Conservation (phyloP, 2,888 invertebrate genomes). For the Drosophila sordidula region DNA sequence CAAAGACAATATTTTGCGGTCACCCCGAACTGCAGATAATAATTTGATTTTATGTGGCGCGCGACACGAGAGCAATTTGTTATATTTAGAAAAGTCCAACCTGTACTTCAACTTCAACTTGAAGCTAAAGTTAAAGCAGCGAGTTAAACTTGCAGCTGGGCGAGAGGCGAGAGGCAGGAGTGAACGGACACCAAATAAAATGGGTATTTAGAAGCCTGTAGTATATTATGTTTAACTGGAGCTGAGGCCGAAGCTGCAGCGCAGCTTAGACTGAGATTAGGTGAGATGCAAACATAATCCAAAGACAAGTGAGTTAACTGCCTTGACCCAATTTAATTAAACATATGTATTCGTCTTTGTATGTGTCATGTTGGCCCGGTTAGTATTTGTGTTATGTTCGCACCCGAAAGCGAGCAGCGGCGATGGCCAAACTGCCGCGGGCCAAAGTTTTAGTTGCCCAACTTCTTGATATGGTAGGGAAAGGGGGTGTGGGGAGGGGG, state of each 20-base stretch:
- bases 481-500: background rate
- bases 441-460: slow-evolving; percentile 32
- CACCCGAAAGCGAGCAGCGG: slow-evolving; percentile 37
- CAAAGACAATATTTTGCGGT: slow-evolving; percentile 67
- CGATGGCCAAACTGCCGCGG: slow-evolving; percentile 43
- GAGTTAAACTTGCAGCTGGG: no score
- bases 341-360: slow-evolving; percentile 39
- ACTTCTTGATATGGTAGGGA: slow-evolving; percentile 13
- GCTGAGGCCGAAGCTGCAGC: slow-evolving; percentile 8
- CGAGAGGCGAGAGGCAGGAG: background rate
- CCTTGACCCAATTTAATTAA: slow-evolving; percentile 78
- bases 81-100: slow-evolving; percentile 44
- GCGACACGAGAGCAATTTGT: slow-evolving; percentile 65
- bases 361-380: slow-evolving; percentile 34
- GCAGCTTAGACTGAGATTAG: slow-evolving; percentile 58
- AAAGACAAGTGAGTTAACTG: slow-evolving; percentile 78
- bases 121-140: slow-evolving; percentile 14
- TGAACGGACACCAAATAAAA: slow-evolving; percentile 14
- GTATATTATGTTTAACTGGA: slow-evolving; percentile 39
- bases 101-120: slow-evolving; percentile 16
- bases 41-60: slow-evolving; percentile 69
- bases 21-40: slow-evolving; percentile 57
- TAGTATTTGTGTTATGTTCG: slow-evolving; percentile 48
- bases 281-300: slow-evolving; percentile 75
- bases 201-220: slow-evolving; percentile 2